Base-by-base conservation (phyloP, 2,888 invertebrate genomes). In the Cryptops parisi region DNA sequence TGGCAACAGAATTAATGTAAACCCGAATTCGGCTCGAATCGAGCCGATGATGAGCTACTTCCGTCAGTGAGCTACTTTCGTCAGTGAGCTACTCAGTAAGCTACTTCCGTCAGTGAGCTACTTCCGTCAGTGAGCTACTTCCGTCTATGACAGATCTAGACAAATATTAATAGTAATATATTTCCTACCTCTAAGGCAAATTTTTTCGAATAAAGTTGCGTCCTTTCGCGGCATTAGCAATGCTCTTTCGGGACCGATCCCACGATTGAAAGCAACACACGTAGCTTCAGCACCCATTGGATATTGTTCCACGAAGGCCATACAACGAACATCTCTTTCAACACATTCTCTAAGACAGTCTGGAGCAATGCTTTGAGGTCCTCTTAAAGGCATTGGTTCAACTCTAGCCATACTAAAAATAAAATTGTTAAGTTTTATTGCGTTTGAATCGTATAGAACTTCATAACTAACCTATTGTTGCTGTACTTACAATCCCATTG, bases 201-300 rank as follows among this genome's bases (percentile, higher is more conserved):
- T 68, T 57, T 71, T 72, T 60, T 71, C 70, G 60, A 67, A 71
- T 58, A 70, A 70, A 46, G 68, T 66, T 22, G 67, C 64, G 40
- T 69, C 69, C 2, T 67, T 64, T 2, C 67, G 62, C 2, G 67
- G 64, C 40, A 66, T 63, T 4, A 71, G 62, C 2, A 65, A 60
- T 9, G 64, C 62, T 23, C 64, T 60, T 40, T 69, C 67, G 24
- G 64, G 63, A 46, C 64, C 67, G 1, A 69, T 66, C 15, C 68
- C 65, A 2, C 66, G 62, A 47, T 68, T 67, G n/a, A 71, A 59
- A 51, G 68, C 63, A 57, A 64, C 69, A 55, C 71, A 71, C 2
- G 53, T 23, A 6, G 53, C 21, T 9, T 40, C 23, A 12, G 49
- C 40, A 4, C 41, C 26, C 33, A 55, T 25, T 1, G 55, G 55